Evolutionary conservation across 1,140 invertebrate genomes (phyloP).

Genomic region (Drosophila rufa): DNA sequence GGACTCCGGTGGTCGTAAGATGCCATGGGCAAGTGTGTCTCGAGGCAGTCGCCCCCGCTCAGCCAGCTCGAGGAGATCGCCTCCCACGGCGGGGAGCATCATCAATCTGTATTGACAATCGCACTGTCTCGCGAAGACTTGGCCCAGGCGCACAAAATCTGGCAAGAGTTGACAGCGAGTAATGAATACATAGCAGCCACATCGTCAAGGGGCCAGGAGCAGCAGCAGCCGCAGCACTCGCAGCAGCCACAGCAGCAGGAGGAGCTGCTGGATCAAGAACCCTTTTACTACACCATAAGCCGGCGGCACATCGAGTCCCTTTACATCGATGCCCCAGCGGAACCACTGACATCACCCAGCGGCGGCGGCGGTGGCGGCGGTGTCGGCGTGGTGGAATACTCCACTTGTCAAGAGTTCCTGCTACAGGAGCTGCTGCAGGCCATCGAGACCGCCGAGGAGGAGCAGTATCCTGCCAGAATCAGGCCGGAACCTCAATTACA

Average conservation of each 20-base stretch:
- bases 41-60: conserved; percentile 58
- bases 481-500: conserved; percentile 41
- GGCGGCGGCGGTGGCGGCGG: neutral
- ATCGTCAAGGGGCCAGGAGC: conserved; percentile 8
- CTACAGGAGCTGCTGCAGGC: conserved; percentile 57
- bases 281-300: conserved; percentile 74
- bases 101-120: conserved; percentile 82
- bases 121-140: conserved; percentile 78
- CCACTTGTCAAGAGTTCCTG: conserved; percentile 72
- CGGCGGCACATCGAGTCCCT: conserved; percentile 60
- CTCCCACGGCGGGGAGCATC: conserved; percentile 54
- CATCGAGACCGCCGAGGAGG: conserved; percentile 20
- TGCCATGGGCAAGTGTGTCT: conserved; percentile 84
- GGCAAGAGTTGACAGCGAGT: conserved; percentile 81
- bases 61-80: conserved; percentile 8
- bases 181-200: conserved; percentile 78
- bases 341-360: conserved; percentile 29
- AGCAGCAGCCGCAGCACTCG: neutral
- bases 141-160: conserved; percentile 80
- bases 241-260: neutral
- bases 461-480: conserved; percentile 22
- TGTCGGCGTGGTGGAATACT: conserved; percentile 43
- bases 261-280: conserved; percentile 12
- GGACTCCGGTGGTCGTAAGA: conserved; percentile 4
- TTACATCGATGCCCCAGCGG: conserved; percentile 64